A percentile compares a stretch with the other conserved stretches of the same genome.
Evolutionary conservation across 2,888 invertebrate species (phyloP).

Genomic region (Eumerus sabulonum): DNA sequence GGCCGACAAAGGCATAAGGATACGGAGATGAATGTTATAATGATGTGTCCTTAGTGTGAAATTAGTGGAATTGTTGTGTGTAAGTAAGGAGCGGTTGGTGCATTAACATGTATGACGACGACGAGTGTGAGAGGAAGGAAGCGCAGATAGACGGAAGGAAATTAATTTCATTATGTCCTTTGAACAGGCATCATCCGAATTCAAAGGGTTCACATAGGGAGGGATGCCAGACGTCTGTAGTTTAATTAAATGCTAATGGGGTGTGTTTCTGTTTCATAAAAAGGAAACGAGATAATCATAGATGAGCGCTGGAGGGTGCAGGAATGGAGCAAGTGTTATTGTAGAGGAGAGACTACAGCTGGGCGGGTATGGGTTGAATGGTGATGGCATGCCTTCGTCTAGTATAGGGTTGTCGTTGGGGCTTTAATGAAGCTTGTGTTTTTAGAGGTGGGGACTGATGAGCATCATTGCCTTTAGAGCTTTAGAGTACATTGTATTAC

Average conservation of each 20-base stretch:
- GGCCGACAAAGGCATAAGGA: constrained; percentile 9
- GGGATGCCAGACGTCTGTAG: neutral
- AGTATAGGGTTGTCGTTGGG: too few species aligned
- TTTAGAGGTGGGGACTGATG: too few species aligned
- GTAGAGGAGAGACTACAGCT: too few species aligned
- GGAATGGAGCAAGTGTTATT: too few species aligned
- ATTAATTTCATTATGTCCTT: constrained; percentile 45
- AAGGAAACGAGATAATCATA: neutral
- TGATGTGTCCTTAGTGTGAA: constrained; percentile 48
- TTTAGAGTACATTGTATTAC: too few species aligned
- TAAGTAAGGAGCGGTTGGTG: constrained; percentile 47
- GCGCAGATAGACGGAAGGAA: constrained; percentile 15
- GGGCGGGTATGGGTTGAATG: too few species aligned
- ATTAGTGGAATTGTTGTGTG: constrained; percentile 42
- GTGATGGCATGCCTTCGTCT: too few species aligned
- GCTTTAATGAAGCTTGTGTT: too few species aligned
- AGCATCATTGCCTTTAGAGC: too few species aligned
- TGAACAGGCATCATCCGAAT: constrained; percentile 8
- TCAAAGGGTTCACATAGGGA: neutral
- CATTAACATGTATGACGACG: constrained; percentile 34
- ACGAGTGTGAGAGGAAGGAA: neutral
- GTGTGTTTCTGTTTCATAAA: constrained; percentile 2
- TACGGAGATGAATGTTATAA: constrained; percentile 29
- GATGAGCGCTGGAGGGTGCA: neutral
- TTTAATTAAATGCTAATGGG: constrained; percentile 39